Evolutionary conservation across 2,113 vertebrate genomes (phyloP).

Genomic region (Sinocyclocheilus grahami): DNA sequence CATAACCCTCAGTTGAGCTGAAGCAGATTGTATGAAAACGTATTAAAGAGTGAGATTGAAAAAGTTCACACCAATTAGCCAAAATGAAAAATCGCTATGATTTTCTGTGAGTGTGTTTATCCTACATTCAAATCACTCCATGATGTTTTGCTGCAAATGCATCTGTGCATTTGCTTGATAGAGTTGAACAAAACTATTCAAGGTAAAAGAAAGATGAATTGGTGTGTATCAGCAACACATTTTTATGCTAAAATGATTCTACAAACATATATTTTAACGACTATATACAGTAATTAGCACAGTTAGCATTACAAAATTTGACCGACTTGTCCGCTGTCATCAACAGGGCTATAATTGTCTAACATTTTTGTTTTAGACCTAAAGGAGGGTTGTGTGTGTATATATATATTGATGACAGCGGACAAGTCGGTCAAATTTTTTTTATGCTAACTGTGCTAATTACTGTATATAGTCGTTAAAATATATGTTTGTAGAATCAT

Average conservation of each 20-base stretch:
- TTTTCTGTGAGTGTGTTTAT: no score
- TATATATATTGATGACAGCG: no score
- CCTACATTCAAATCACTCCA: no score
- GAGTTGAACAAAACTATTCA: background rate
- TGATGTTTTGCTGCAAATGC: background rate
- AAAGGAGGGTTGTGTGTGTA: no score
- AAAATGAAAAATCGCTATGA: no score
- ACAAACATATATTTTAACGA: no score
- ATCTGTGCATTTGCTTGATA: background rate
- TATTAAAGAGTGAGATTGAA: no score
- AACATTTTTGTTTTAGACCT: no score
- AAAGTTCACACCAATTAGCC: background rate
- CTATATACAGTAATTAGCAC: background rate
- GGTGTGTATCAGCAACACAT: background rate
- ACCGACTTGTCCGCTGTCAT: no score
- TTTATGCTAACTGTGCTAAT: background rate
- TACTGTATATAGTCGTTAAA: background rate
- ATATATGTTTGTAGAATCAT: no score
- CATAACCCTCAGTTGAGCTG: background rate
- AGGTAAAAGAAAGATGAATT: background rate
- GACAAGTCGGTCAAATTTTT: no score
- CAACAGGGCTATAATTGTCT: no score
- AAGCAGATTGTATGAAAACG: background rate
- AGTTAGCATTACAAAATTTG: background rate
- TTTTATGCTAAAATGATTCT: background rate